phyloP scores from a whole-genome alignment of 2,888 invertebrate genomes.

The Drepanosiphum platanoidis region DNA sequence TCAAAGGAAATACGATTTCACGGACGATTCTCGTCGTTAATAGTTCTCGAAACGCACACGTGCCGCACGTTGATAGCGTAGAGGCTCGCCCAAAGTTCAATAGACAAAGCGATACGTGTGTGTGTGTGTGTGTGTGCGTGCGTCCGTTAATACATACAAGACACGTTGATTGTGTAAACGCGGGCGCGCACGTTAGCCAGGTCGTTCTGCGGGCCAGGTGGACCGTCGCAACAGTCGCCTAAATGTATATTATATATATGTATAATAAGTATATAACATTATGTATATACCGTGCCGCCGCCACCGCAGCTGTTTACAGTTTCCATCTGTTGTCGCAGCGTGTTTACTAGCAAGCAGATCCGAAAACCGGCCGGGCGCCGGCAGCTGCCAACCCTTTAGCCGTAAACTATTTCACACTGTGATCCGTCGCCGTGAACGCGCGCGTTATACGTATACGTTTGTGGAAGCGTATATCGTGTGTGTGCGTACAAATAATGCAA shows the following conservation, averaged over 20 bases:
- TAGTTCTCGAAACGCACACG: too few species aligned
- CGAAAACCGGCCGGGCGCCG: constrained; percentile 38
- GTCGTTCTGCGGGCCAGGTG: constrained; percentile 8
- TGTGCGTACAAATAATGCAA: not conserved
- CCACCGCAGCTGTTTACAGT: constrained; percentile 43
- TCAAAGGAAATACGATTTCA: not conserved
- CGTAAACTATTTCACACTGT: constrained; percentile 21
- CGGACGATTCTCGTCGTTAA: not conserved
- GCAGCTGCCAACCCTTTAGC: constrained; percentile 47
- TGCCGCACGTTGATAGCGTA: not conserved
- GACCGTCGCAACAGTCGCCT: not conserved
- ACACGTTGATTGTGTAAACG: not conserved
- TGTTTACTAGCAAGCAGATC: constrained; percentile 28
- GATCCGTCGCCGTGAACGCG: not conserved
- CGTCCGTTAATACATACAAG: not conserved
- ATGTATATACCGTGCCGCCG: not conserved
- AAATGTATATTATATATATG: not conserved
- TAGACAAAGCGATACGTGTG: not conserved
- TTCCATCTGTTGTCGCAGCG: constrained; percentile 40
- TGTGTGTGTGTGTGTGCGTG: not conserved
- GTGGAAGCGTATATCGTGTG: not conserved
- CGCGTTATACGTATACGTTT: too few species aligned
- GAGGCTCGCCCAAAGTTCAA: not conserved
- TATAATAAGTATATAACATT: not conserved
- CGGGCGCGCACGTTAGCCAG: not conserved